Evolutionary conservation across 1,140 invertebrate species (phyloP), one percentile per base, ranked within the genome.

Genomic region (Tenebrio molitor): DNA sequence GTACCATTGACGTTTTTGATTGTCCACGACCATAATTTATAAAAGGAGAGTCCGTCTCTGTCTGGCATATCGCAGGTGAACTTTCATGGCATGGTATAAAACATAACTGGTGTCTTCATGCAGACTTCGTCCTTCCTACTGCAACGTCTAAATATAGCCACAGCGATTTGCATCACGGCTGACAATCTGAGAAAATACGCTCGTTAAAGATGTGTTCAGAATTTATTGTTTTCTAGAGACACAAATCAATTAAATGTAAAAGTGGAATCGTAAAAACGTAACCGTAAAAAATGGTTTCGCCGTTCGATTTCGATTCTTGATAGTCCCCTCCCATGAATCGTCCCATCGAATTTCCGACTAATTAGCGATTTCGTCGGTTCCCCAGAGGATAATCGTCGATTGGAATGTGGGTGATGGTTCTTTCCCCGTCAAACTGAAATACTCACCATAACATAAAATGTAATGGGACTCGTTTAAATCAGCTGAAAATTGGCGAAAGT

Each of bases 81-180:
- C 50, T 29, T 50, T 25, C 23, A 12, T 39, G 36, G 36, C 36
- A 12, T 12, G n/a, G 36, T 12, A 39, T 39, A 39, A 39, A 39
- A 39, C 36, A 58, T 58, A 58, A 58, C 50, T 58, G 50, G 50
- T 58, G 50, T 58, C 50, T 58, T 58, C 50, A 58, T 58, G 50
- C 50, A 58, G 50, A 58, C 50, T 58, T 58, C 50, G 50, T 58
- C 50, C 50, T 58, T 58, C 50, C 50, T 58, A 58, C 50, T 58
- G 50, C 50, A 50, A 58, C 50, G 50, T 58, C 50, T 58, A 58
- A 58, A 58, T 58, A 58, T 58, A 58, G 50, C 21, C 21, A 58
- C 23, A 29, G 50, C 50, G 50, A 58, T 58, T 58, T 58, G 50
- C 50, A 58, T 58, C 50, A 29, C 21, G 50, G 21, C 50, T 58